These are phyloP conservation scores for Nibea coibor DNA, from an alignment of 2,113 vertebrate species.

Conservation along the genomic window DNA sequence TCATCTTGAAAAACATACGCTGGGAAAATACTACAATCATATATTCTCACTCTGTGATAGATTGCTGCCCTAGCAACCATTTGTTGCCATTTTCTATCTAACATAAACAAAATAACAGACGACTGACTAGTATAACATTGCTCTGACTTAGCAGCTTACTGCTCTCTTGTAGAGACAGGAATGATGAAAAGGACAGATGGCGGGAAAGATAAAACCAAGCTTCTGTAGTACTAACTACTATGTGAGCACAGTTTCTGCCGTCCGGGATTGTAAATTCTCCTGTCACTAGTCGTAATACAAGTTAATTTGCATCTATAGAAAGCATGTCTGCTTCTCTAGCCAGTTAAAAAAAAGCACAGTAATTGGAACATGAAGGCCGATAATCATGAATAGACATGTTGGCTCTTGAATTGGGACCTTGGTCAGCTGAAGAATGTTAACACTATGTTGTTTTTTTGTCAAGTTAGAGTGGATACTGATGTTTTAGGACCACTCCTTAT, in stretches of 20 bases:
- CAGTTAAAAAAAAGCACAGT: conserved; percentile 36
- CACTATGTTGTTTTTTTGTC: conserved; percentile 70
- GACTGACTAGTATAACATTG: neutral
- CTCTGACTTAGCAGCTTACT: neutral
- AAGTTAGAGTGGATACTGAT: conserved; percentile 64
- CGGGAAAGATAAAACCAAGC: neutral
- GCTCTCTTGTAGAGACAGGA: neutral
- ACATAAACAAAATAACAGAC: neutral
- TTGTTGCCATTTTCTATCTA: neutral
- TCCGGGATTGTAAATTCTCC: neutral
- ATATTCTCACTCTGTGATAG: neutral
- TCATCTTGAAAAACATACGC: neutral
- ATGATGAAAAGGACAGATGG: neutral
- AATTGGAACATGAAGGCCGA: conserved; percentile 61
- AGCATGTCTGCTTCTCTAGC: neutral
- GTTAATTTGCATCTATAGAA: conserved; percentile 20
- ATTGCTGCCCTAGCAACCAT: neutral
- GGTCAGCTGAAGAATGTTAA: conserved; percentile 85
- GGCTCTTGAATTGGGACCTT: conserved; percentile 73
- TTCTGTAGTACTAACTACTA: neutral
- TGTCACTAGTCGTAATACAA: neutral
- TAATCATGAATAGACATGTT: conserved; percentile 75
- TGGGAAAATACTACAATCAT: no score
- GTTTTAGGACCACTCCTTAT: conserved; percentile 67
- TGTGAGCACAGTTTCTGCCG: neutral